A percentile compares a stretch with the other conserved stretches of the same genome.
Evolutionary conservation across 2,888 invertebrate species (phyloP).

Genomic region (Clivina fossor): DNA sequence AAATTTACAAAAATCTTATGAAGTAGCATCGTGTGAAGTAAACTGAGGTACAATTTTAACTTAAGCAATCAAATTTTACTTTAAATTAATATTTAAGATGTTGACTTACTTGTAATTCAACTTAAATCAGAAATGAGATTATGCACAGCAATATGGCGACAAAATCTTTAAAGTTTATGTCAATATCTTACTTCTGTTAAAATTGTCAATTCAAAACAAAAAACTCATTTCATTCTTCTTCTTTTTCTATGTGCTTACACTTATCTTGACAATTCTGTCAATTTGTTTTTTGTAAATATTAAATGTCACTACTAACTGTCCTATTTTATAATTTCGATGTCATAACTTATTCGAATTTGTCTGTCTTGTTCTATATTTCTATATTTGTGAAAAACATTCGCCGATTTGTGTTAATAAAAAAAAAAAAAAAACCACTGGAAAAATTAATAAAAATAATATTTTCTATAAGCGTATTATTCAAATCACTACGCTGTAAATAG

Average conservation of each 20-base stretch:
- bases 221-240: constrained; percentile 3
- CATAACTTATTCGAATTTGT: no score
- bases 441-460: not conserved
- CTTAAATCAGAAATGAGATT: no score
- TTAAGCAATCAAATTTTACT: constrained; percentile 25
- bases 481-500: constrained; percentile 28
- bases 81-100: no score
- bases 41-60: constrained; percentile 26
- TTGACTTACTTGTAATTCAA: no score
- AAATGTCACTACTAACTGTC: not conserved
- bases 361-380: no score
- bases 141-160: no score
- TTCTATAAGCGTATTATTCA: constrained; percentile 21
- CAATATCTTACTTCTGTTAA: no score
- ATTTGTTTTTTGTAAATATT: not conserved
- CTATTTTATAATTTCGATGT: no score
- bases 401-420: constrained; percentile 17
- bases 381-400: constrained; percentile 24
- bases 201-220: no score
- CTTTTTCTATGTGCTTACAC: not conserved
- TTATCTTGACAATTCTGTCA: not conserved
- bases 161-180: no score
- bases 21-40: constrained; percentile 13
- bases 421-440: not conserved
- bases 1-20: constrained; percentile 22